A percentile compares a stretch with the other conserved stretches of the same genome.
Conservation (phyloP, 2,113 vertebrate genomes). For the Petromus typicus region DNA sequence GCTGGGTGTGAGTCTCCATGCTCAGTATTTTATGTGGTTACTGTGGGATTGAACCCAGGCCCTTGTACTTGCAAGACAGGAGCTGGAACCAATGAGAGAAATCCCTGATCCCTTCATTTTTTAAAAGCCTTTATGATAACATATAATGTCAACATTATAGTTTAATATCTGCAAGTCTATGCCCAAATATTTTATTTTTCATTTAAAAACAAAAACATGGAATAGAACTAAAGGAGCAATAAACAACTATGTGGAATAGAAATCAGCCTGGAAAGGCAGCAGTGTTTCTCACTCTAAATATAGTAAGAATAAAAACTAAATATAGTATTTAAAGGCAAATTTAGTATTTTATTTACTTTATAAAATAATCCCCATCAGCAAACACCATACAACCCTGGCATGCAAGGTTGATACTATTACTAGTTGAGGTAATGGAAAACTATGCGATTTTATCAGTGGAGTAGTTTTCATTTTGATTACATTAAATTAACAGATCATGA, state of each 20-base stretch:
- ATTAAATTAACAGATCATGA: neutral
- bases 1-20: too few species aligned
- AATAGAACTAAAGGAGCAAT: neutral
- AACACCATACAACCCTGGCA: neutral
- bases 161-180: neutral
- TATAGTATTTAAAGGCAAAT: neutral
- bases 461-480: neutral
- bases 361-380: neutral
- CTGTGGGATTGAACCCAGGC: too few species aligned
- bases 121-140: too few species aligned
- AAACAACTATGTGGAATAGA: too few species aligned
- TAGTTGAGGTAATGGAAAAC: neutral
- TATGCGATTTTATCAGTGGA: neutral
- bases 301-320: neutral
- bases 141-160: too few species aligned
- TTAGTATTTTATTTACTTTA: neutral
- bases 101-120: too few species aligned
- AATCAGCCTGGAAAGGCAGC: neutral
- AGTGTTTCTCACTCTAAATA: neutral
- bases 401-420: neutral
- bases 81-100: too few species aligned
- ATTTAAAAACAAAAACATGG: neutral
- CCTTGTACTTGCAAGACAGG: too few species aligned
- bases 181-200: neutral
- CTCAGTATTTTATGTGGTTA: too few species aligned